phyloP scores from a whole-genome alignment of 2,797 vertebrate genomes.

The Pseudochromis fuscus region DNA sequence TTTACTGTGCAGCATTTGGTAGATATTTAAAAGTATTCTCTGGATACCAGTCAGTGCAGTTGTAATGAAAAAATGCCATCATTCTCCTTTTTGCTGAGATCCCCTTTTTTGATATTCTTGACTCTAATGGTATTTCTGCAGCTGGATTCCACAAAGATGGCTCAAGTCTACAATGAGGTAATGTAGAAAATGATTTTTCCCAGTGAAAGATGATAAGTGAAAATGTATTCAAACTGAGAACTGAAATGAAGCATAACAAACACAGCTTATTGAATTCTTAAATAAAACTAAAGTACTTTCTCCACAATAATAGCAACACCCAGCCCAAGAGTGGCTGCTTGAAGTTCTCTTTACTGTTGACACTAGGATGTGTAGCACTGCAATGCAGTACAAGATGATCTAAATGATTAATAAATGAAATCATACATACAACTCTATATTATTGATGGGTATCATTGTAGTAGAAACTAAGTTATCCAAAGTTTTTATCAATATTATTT shows the following conservation, averaged over 20 bases:
- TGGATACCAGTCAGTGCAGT: background rate
- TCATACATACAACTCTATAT: background rate
- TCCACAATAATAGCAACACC: too few relatives aligned
- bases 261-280: background rate
- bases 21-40: slow-evolving; percentile 3
- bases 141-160: slow-evolving; percentile 54
- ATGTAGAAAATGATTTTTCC: background rate
- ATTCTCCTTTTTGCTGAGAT: slow-evolving; percentile 28
- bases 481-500: background rate
- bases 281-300: background rate
- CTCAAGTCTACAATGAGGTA: slow-evolving; percentile 60
- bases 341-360: too few relatives aligned
- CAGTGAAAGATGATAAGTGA: too few relatives aligned
- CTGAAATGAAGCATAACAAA: background rate
- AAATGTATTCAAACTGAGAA: too few relatives aligned
- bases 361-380: too few relatives aligned
- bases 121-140: slow-evolving; percentile 48
- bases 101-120: slow-evolving; percentile 53
- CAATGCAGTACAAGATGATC: too few relatives aligned
- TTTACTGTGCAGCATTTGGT: slow-evolving; percentile 7
- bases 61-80: slow-evolving; percentile 55
- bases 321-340: too few relatives aligned
- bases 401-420: too few relatives aligned
- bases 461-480: background rate
- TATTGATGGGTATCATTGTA: background rate